Evolutionary conservation across 1,140 invertebrate species (phyloP), one percentile per base, ranked within the genome.

Genomic region (Calliphora vicina): DNA sequence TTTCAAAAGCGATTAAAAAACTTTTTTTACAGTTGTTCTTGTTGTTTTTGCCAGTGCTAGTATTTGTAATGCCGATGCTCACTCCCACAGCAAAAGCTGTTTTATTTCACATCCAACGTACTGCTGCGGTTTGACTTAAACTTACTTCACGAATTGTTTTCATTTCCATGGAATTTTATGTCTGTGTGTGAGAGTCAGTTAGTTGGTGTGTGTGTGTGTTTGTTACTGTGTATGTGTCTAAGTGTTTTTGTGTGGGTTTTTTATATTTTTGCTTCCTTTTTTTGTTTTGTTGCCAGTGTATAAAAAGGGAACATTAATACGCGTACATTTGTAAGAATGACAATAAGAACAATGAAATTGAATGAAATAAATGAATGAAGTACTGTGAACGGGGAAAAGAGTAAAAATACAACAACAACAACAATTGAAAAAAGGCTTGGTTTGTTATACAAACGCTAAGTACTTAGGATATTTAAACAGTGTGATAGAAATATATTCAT

Each of bases 1-100:
- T 78, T 78, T 78, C 74, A 78, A 78, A 78, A 78, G 74, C 23
- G 74, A 78, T 78, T 78, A 78, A 78, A 78, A 78, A 78, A 23
- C 23, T 78, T 78, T 78, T n/a, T 74, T 27, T 35, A 15, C n/a
- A 35, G 29, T 35, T 50, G 45, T 50, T 50, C 1, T 50, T 50
- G n/a, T n/a, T n/a, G n/a, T n/a, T 50, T 50, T 50, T 50, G 29
- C 8, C 29, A 35, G 29, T 35, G 29, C 8, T 35, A 8, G 29
- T 35, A 8, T 35, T n/a, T n/a, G n/a, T n/a, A n/a, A n/a, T n/a
- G n/a, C n/a, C n/a, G n/a, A n/a, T n/a, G n/a, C n/a, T 35, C 29
- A 4, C 29, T 35, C 29, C 10, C 45, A 50, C 45, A 50, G 15
- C 12, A 67, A 23, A 67, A 67, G 20, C 61, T 67, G 61, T 67